Percentiles rank a stretch among this genome's conserved stretches.
Evolutionary conservation across 35 echinoderm and acorn worm species (phyloP).

Genomic region (Ptychodera flava): DNA sequence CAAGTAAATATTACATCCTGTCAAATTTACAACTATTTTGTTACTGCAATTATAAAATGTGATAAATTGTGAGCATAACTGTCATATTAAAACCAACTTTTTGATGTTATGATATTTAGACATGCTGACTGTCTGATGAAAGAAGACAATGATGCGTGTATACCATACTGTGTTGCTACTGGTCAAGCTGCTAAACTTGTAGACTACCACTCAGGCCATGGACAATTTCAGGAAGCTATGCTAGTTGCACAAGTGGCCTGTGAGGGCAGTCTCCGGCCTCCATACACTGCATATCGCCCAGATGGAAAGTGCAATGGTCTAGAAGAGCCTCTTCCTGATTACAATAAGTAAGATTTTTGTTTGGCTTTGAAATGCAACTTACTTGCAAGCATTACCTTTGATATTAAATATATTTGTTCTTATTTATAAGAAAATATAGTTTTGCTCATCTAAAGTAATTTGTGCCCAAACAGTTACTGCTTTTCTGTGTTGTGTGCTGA

Average conservation of each 20-base stretch:
- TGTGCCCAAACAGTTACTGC: no score
- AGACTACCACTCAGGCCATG: constrained; percentile 39
- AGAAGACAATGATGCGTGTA: constrained; percentile 65
- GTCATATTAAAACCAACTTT: no score
- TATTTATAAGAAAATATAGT: no score
- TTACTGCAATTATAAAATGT: no score
- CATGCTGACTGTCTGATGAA: constrained; percentile 53
- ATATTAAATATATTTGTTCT: no score
- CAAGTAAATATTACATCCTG: no score
- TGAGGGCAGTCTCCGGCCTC: constrained; percentile 42
- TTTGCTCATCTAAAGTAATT: no score
- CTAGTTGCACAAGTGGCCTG: constrained; percentile 76
- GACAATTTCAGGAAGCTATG: constrained; percentile 76
- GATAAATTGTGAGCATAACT: no score
- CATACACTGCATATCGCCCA: constrained; percentile 11
- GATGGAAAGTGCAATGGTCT: constrained; percentile 52
- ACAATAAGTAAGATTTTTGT: not conserved
- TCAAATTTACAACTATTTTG: no score
- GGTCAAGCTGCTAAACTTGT: constrained; percentile 45
- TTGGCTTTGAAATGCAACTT: not conserved
- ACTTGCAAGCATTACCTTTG: not conserved
- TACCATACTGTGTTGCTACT: constrained; percentile 71
- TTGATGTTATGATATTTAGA: no score
- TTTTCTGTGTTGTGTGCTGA: no score
- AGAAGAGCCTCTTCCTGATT: constrained; percentile 24